A percentile compares a stretch with the other conserved stretches of the same genome.
Conservation (phyloP, 92 coral and sea anemone species). For the Bergia puertoricense region DNA sequence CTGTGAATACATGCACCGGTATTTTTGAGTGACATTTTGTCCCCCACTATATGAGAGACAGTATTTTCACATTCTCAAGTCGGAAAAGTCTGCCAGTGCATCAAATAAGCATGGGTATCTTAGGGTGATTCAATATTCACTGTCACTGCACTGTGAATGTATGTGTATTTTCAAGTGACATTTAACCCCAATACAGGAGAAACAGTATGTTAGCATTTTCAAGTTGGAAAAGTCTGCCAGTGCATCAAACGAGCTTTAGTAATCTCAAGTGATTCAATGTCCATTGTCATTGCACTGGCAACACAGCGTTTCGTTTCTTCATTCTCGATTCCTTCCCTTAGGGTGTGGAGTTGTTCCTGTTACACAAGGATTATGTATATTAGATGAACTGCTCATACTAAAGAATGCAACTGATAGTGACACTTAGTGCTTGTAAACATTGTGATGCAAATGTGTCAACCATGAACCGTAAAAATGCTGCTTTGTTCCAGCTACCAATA, state of each 20-base stretch:
- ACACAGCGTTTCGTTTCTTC: constrained; percentile 45
- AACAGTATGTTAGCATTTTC: too few species aligned
- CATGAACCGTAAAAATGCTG: too few species aligned
- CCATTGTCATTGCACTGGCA: constrained; percentile 13
- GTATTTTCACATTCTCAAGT: too few species aligned
- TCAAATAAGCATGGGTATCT: background rate
- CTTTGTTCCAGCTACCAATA: too few species aligned
- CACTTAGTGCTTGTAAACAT: too few species aligned
- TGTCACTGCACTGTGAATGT: background rate
- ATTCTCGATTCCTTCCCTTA: constrained; percentile 49
- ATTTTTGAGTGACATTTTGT: too few species aligned
- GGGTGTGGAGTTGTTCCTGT: constrained; percentile 50
- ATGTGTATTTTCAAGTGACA: too few species aligned
- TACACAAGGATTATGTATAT: background rate
- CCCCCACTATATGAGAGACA: too few species aligned
- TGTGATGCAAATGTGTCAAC: too few species aligned
- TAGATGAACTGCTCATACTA: background rate
- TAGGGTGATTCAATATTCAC: background rate
- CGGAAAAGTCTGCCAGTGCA: too few species aligned
- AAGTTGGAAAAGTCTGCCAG: background rate
- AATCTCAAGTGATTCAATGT: background rate
- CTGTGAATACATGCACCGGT: background rate
- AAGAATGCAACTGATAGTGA: too few species aligned
- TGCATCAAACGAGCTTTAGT: background rate
- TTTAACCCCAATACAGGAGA: background rate